phyloP scores from a whole-genome alignment of 2,797 vertebrate species.

The Distichodus sexfasciatus region DNA sequence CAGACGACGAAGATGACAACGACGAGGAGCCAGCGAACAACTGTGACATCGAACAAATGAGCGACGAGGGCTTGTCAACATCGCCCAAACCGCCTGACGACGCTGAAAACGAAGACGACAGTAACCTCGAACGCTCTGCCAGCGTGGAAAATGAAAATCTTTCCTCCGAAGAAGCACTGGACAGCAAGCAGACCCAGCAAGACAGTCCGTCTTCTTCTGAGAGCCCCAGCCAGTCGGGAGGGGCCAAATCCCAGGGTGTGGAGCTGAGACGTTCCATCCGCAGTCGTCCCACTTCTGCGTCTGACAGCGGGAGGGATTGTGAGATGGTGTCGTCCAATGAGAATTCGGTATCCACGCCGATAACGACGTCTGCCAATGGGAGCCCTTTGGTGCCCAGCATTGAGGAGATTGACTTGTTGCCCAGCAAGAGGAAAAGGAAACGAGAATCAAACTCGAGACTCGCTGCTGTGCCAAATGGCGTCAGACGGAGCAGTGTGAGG shows the following conservation, averaged over 20 bases:
- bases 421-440: slow-evolving; percentile 67
- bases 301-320: slow-evolving; percentile 16
- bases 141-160: slow-evolving; percentile 49
- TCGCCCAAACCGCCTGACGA: slow-evolving; percentile 25
- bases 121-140: slow-evolving; percentile 44
- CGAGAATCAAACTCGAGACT: slow-evolving; percentile 32
- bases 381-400: slow-evolving; percentile 51
- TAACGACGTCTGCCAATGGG: slow-evolving; percentile 41
- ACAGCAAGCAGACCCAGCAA: slow-evolving; percentile 24
- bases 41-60: slow-evolving; percentile 43
- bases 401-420: slow-evolving; percentile 23
- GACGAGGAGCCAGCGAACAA: slow-evolving; percentile 32
- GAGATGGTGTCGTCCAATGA: slow-evolving; percentile 10
- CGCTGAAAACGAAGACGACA: slow-evolving; percentile 43
- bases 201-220: slow-evolving; percentile 50
- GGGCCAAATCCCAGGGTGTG: not conserved
- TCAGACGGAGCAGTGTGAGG: slow-evolving; percentile 51
- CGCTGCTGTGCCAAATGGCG: slow-evolving; percentile 13
- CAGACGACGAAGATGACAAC: slow-evolving; percentile 57
- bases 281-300: slow-evolving; percentile 10
- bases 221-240: slow-evolving; percentile 62
- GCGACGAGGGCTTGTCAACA: slow-evolving; percentile 30
- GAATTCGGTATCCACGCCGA: slow-evolving; percentile 8
- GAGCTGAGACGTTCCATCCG: slow-evolving; percentile 37
- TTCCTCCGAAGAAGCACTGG: slow-evolving; percentile 38